These are phyloP conservation scores for Rynchops niger DNA, from an alignment of 2,113 vertebrate species.

Conservation along the genomic window DNA sequence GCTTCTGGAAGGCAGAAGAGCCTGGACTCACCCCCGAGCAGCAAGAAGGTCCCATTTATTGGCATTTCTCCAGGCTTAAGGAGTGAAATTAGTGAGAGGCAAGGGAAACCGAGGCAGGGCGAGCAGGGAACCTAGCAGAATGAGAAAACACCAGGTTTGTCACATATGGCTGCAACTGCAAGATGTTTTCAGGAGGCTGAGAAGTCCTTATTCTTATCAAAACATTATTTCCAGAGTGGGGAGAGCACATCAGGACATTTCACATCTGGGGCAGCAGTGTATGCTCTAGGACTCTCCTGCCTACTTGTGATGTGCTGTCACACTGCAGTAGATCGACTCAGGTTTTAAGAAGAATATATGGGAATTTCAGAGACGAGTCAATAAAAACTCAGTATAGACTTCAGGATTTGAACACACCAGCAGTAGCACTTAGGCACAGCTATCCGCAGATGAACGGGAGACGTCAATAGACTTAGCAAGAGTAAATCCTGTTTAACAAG, in stretches of 20 bases:
- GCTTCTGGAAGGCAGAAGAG: background rate
- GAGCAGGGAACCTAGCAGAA: background rate
- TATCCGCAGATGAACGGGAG: background rate
- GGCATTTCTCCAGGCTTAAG: background rate
- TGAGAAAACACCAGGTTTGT: background rate
- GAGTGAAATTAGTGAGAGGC: background rate
- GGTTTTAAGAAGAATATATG: background rate
- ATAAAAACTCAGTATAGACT: background rate
- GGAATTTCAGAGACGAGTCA: background rate
- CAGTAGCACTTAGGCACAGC: background rate
- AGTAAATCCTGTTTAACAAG: background rate
- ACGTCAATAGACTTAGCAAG: background rate
- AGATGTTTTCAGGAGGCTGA: background rate
- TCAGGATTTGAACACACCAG: background rate
- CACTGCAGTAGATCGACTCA: background rate
- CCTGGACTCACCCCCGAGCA: background rate
- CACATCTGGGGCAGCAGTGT: background rate
- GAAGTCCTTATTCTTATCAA: background rate
- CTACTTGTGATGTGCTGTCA: background rate
- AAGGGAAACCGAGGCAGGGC: accelerated
- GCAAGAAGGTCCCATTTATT: background rate
- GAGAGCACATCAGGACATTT: background rate
- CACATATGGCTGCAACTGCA: accelerated
- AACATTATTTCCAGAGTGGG: background rate
- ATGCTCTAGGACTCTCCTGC: background rate